A percentile compares a stretch with the other conserved stretches of the same genome.
Conservation (phyloP, 1,140 invertebrate species). For the Hesperophylax magnus region DNA sequence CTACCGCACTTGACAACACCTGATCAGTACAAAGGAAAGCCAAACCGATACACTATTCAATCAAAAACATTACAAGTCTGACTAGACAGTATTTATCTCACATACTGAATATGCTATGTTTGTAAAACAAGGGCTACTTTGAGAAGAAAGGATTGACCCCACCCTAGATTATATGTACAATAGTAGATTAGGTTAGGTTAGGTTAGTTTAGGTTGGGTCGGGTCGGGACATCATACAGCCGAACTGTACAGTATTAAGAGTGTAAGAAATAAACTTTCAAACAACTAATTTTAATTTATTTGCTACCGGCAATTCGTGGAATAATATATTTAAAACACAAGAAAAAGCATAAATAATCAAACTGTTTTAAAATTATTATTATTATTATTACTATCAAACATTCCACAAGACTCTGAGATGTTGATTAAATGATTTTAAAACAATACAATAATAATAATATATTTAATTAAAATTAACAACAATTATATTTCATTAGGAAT, state of each 20-base stretch:
- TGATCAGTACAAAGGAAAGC: constrained; percentile 22
- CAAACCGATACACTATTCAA: constrained; percentile 41
- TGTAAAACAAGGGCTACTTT: constrained; percentile 34
- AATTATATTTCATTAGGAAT: constrained; percentile 43
- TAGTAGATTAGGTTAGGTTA: too few species aligned
- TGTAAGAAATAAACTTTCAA: constrained; percentile 9
- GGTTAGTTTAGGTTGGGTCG: too few species aligned
- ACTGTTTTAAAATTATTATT: constrained; percentile 14
- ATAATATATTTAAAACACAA: constrained; percentile 38
- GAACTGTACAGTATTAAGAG: background rate
- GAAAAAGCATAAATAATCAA: constrained; percentile 33
- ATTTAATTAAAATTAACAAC: constrained; percentile 47
- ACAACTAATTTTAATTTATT: constrained; percentile 25
- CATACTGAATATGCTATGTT: constrained; percentile 23
- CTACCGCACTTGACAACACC: background rate
- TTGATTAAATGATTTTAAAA: constrained; percentile 10
- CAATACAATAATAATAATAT: constrained; percentile 29
- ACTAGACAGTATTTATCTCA: constrained; percentile 52
- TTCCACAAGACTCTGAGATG: background rate
- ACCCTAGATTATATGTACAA: background rate
- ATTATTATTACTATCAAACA: background rate
- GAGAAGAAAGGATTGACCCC: background rate
- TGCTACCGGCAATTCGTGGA: constrained; percentile 10
- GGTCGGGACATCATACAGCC: background rate
- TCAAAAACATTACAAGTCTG: constrained; percentile 47